A percentile compares a stretch with the other conserved stretches of the same genome.
Evolutionary conservation across 37 sponge, comb jelly and placozoan species (phyloP).

Genomic region (Eunapius fragilis): DNA sequence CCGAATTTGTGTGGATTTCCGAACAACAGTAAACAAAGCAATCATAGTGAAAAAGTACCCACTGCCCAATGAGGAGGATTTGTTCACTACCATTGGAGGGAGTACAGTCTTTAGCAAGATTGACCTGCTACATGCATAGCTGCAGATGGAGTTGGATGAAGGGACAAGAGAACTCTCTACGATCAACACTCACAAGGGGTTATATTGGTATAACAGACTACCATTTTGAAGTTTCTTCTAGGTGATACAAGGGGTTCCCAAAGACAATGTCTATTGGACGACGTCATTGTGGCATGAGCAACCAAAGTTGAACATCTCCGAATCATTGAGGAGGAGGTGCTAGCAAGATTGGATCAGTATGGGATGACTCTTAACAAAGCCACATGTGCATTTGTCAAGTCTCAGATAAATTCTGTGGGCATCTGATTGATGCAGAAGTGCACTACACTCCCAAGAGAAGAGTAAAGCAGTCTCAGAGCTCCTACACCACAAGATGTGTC

Average conservation of each 20-base stretch:
- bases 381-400: constrained; percentile 20
- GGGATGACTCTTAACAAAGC: constrained; percentile 5
- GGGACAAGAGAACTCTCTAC: constrained; percentile 30
- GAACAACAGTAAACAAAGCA: constrained; percentile 53
- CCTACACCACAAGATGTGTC: constrained; percentile 3
- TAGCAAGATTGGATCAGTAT: background rate
- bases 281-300: constrained; percentile 18
- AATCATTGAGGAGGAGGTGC: constrained; percentile 9
- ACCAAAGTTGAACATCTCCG: constrained; percentile 5
- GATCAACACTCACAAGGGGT: constrained; percentile 66
- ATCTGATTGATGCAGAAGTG: background rate
- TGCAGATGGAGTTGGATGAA: constrained; percentile 33
- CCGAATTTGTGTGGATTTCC: constrained; percentile 59
- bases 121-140: constrained; percentile 60
- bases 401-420: constrained; percentile 15
- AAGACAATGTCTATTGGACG: constrained; percentile 23
- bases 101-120: constrained; percentile 55
- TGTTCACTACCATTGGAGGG: constrained; percentile 36
- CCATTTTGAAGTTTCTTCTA: constrained; percentile 39
- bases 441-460: background rate
- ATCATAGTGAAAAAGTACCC: constrained; percentile 42
- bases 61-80: constrained; percentile 42
- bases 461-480: background rate
- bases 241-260: constrained; percentile 29
- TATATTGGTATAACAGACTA: constrained; percentile 27